A percentile compares a stretch with the other conserved stretches of the same genome.
Evolutionary conservation across 2,797 vertebrate genomes (phyloP).

Genomic region (Rhinogobio ventralis): DNA sequence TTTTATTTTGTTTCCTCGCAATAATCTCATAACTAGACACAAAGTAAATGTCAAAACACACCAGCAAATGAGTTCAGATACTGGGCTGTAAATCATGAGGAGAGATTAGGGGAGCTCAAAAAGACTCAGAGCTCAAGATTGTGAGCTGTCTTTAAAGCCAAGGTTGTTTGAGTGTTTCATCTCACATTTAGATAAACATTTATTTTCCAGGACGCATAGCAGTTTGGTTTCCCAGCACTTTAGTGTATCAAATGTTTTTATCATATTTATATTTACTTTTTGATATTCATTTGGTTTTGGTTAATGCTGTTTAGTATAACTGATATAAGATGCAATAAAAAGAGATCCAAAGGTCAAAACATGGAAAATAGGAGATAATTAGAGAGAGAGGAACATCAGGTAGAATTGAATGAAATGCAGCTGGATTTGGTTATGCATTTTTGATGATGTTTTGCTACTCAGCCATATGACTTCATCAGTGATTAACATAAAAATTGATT

Average conservation of each 20-base stretch:
- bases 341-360: not conserved
- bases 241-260: slow-evolving; percentile 9
- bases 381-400: not conserved
- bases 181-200: slow-evolving; percentile 39
- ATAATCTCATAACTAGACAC: slow-evolving; percentile 16
- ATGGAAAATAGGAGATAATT: not conserved
- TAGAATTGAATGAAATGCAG: not conserved
- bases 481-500: slow-evolving; percentile 33
- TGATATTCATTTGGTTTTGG: not conserved
- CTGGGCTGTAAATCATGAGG: slow-evolving; percentile 6
- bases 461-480: not conserved
- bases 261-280: slow-evolving; percentile 1
- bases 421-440: not conserved
- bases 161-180: slow-evolving; percentile 18
- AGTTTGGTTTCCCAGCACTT: not conserved
- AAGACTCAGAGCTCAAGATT: not conserved
- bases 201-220: slow-evolving; percentile 36
- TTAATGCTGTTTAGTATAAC: slow-evolving; percentile 9
- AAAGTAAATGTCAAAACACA: slow-evolving; percentile 12
- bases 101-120: slow-evolving; percentile 26
- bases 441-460: not conserved
- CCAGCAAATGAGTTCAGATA: slow-evolving; percentile 18
- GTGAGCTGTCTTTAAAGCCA: slow-evolving; percentile 16
- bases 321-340: not conserved
- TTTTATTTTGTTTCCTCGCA: not conserved